Conservation (phyloP, 2,113 vertebrate genomes). For the Perca flavescens region DNA sequence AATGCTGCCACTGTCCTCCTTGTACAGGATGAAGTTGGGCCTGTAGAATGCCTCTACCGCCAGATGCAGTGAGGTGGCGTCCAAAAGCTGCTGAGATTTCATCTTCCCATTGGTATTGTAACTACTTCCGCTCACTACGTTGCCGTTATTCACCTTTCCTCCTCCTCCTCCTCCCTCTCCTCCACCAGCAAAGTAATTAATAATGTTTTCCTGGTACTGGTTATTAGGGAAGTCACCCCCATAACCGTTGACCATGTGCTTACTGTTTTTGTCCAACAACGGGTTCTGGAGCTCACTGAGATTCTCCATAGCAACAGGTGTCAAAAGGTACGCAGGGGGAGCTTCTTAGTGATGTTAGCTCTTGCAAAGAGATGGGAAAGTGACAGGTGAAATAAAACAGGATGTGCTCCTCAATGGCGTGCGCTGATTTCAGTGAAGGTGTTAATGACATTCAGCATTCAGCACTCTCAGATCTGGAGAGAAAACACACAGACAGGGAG, state of each 20-base stretch:
- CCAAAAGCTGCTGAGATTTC: slow-evolving; percentile 92
- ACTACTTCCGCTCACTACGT: slow-evolving; percentile 64
- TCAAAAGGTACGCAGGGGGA: slow-evolving; percentile 19
- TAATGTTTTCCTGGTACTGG: slow-evolving; percentile 93
- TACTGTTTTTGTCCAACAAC: slow-evolving; percentile 89
- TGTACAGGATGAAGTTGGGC: slow-evolving; percentile 93
- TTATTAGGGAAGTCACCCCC: slow-evolving; percentile 88
- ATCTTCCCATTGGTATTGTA: slow-evolving; percentile 81
- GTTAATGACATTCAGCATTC: slow-evolving; percentile 53
- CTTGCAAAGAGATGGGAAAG: slow-evolving; percentile 19
- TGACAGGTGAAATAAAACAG: slow-evolving; percentile 12
- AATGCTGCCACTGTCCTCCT: slow-evolving; percentile 87
- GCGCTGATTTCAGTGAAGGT: slow-evolving; percentile 14
- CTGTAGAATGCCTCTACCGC: slow-evolving; percentile 94
- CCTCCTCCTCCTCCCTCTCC: slow-evolving; percentile 37
- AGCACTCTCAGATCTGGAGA: slow-evolving; percentile 57
- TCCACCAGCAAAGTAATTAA: slow-evolving; percentile 91
- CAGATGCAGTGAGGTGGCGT: slow-evolving; percentile 94
- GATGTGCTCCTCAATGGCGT: slow-evolving; percentile 23
- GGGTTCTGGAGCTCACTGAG: slow-evolving; percentile 95
- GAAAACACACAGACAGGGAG: slow-evolving; percentile 50
- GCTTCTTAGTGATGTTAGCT: slow-evolving; percentile 38
- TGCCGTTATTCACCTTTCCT: slow-evolving; percentile 65
- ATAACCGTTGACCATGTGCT: slow-evolving; percentile 89
- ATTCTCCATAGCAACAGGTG: slow-evolving; percentile 89